Evolutionary conservation across 2,888 invertebrate genomes (phyloP), one percentile per base, ranked within the genome.

Genomic region (Acheta domesticus): DNA sequence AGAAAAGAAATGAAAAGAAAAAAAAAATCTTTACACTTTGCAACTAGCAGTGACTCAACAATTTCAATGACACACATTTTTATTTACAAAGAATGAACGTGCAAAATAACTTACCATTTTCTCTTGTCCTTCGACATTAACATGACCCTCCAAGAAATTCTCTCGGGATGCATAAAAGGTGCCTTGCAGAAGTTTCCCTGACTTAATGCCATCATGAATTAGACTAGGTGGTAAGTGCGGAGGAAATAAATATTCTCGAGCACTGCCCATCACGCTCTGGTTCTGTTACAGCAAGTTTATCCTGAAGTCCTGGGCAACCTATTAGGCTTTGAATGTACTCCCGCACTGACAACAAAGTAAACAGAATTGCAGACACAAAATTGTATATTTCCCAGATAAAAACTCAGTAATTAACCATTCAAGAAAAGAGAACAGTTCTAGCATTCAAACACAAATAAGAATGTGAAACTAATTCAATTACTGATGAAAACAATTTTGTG

Each of bases 111-210:
- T 89, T 88, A 96, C 95, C 85, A 92, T 90, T 87, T 94, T 93
- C 50, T 96, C 94, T 85, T 91, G 91, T 19, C 92, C 91, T 84
- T 94, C 94, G 2, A 96, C 92, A 86, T 91, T 93, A 12, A 96
- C 96, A 81, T 90, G 92, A 14, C 96, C 99, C 87, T 99, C 99
- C 19, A 98, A 88, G 85, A 95, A 98, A 87, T 99, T 99, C 84
- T 98, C 97, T 78, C 96, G 89, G 0, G 96, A 97, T 0, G 97
- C 95, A 85, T 92, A 89, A 85, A 94, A 96, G 1, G 92, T 91
- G 0, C 97, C 98, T 84, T 89, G 96, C 74, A 93, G 86, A 11
- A 94, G 87, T 83, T 89, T 91, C 1, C 95, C 95, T 81, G 89
- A 90, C 84, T 94, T 93, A 75, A 98, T 91, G 0, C 96, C 96